Base-by-base conservation (phyloP, 2,113 vertebrate genomes). In the Nothocercus julius region DNA sequence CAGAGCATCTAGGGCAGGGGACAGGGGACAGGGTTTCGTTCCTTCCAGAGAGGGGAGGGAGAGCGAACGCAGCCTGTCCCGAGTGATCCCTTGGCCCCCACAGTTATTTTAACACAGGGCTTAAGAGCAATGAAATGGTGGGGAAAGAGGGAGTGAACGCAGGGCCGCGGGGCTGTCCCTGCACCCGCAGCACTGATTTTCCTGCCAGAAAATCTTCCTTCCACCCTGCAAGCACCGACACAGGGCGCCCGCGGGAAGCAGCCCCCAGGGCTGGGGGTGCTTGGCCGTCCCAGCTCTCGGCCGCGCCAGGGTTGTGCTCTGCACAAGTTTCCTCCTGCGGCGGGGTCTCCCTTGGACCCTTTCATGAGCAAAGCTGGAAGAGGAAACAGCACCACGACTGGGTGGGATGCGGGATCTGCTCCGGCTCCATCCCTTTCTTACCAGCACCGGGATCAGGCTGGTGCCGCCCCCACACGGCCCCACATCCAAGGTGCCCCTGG, bases 1-100 rank as follows among this genome's bases (percentile, higher is more conserved):
- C n/a, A 3, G 51, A 51, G 64, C 24, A 1, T 19, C 0, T 53
- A 63, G 66, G 64, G 13, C 6, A 49, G 2, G 21, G 45, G 86
- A 89, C 6, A 49, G 2, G 21, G 45, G 86, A 89, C 92, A 69
- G 18, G 80, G 58, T 92, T 96, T 96, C 90, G 1, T 67, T 90
- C 58, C 47, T 58, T 54, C 32, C 2, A 1, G 14, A 58, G n/a
- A 66, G 38, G 56, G 76, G 14, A 72, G 22, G 5, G 3, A 69
- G 53, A 76, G 49, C 7, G 36, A 54, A 42, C 1, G 1, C 6
- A 9, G 36, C 61, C 51, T 4, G 5, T 30, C 38, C 34, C 4
- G 1, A 54, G 49, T 0, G 11, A 45, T 90, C 58, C 54, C 51
- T 27, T 53, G 51, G 51, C 25, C 25, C 25, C 51, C 4, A 27